These are phyloP conservation scores for Cylindroiulus punctatus DNA, from an alignment of 2,888 invertebrate species.

Conservation along the genomic window DNA sequence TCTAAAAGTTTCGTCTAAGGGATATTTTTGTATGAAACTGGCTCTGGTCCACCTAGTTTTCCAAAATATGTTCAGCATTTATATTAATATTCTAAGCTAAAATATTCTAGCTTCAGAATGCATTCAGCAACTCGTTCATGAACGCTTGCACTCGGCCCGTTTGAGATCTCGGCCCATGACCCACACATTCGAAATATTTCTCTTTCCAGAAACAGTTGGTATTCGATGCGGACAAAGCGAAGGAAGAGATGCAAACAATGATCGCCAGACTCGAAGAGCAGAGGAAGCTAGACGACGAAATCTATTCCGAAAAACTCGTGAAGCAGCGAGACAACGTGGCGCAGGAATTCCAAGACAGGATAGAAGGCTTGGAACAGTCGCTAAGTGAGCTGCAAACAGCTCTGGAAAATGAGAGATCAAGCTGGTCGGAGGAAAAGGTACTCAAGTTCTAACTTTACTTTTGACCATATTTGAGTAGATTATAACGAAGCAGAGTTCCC, in stretches of 20 bases:
- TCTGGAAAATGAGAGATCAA: background rate
- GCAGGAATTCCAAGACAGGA: background rate
- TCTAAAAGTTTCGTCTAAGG: too few species aligned
- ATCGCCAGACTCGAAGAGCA: conserved; percentile 27
- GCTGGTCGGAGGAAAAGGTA: background rate
- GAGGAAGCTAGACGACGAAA: background rate
- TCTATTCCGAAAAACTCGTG: background rate
- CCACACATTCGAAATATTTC: background rate
- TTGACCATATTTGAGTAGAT: too few species aligned
- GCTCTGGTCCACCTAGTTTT: too few species aligned
- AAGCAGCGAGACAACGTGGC: background rate
- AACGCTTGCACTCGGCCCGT: background rate
- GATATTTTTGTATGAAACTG: too few species aligned
- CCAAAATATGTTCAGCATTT: too few species aligned
- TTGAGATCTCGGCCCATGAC: background rate
- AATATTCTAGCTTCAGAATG: too few species aligned
- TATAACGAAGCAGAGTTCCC: too few species aligned
- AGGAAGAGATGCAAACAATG: background rate
- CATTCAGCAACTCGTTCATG: background rate
- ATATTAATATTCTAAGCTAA: too few species aligned
- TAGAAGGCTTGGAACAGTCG: background rate
- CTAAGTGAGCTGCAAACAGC: background rate
- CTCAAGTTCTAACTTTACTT: too few species aligned
- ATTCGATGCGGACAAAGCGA: background rate
- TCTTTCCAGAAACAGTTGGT: conserved; percentile 39